Conservation (phyloP, 2,888 invertebrate genomes). For the Heliconius erato region DNA sequence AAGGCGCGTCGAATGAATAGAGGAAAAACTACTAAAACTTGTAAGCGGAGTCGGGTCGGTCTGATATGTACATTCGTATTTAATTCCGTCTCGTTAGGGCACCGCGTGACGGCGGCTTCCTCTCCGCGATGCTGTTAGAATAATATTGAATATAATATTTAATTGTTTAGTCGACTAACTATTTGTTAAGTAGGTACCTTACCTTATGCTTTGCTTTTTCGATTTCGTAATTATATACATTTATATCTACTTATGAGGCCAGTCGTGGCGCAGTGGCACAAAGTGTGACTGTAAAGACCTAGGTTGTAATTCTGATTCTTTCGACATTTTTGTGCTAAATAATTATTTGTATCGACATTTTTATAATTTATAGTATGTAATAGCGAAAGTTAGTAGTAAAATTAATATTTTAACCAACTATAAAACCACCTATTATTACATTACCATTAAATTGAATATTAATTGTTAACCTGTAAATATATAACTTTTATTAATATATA, state of each 20-base stretch:
- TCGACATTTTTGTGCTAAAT: too few relatives aligned
- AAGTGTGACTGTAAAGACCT: too few relatives aligned
- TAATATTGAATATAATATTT: conserved; percentile 55
- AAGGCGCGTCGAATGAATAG: conserved; percentile 73
- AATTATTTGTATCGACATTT: too few relatives aligned
- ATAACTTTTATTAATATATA: neutral
- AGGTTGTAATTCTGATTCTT: too few relatives aligned
- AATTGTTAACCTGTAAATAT: neutral
- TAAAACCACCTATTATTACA: too few relatives aligned
- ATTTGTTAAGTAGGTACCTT: conserved; percentile 6
- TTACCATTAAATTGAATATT: neutral
- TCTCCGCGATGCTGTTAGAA: conserved; percentile 74
- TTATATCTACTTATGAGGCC: too few relatives aligned
- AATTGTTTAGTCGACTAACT: conserved; percentile 41
- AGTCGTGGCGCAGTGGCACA: too few relatives aligned
- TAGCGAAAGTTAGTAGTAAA: too few relatives aligned
- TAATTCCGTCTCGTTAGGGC: conserved; percentile 80
- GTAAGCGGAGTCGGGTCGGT: conserved; percentile 66
- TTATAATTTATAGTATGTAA: too few relatives aligned
- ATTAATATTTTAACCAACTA: too few relatives aligned
- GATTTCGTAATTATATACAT: neutral
- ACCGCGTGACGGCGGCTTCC: conserved; percentile 78
- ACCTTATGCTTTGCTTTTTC: neutral
- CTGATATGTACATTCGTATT: conserved; percentile 73
- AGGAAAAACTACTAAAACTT: conserved; percentile 74